Conservation (phyloP, 2,797 vertebrate species). For the Sciurus carolinensis region DNA sequence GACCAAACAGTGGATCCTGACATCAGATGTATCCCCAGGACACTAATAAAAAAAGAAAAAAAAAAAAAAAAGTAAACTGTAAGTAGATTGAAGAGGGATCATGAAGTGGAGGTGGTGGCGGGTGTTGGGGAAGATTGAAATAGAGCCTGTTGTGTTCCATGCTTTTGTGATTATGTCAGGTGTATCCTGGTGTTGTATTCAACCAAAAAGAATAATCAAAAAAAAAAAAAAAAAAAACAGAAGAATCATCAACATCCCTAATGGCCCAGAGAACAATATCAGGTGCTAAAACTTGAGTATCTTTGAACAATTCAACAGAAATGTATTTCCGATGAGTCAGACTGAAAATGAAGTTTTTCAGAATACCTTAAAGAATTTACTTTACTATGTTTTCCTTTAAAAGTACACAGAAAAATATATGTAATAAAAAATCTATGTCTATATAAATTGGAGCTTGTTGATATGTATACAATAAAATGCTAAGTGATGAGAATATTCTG, state of each 20-base stretch:
- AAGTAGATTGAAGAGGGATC: no score
- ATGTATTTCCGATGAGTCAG: not conserved
- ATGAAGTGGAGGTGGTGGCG: no score
- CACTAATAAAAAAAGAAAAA: no score
- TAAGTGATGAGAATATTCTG: not conserved
- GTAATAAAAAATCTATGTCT: slow-evolving; percentile 4
- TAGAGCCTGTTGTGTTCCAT: no score
- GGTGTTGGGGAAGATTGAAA: no score
- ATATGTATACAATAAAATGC: not conserved
- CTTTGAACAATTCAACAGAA: not conserved
- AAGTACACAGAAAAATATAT: not conserved
- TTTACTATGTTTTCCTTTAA: slow-evolving; percentile 26
- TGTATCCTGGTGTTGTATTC: no score
- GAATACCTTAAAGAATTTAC: not conserved
- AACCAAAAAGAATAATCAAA: not conserved
- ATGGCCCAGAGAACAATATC: not conserved
- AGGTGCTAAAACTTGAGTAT: not conserved
- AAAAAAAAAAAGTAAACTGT: no score
- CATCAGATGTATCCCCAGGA: no score
- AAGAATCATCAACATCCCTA: not conserved
- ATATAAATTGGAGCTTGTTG: not conserved
- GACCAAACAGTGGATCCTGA: no score
- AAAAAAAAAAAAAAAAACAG: not conserved
- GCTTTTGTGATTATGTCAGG: no score
- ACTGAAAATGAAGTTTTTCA: not conserved